A percentile compares a stretch with the other conserved stretches of the same genome.
Evolutionary conservation across 1,140 invertebrate species (phyloP).

Genomic region (Doryteuthis pealeii): DNA sequence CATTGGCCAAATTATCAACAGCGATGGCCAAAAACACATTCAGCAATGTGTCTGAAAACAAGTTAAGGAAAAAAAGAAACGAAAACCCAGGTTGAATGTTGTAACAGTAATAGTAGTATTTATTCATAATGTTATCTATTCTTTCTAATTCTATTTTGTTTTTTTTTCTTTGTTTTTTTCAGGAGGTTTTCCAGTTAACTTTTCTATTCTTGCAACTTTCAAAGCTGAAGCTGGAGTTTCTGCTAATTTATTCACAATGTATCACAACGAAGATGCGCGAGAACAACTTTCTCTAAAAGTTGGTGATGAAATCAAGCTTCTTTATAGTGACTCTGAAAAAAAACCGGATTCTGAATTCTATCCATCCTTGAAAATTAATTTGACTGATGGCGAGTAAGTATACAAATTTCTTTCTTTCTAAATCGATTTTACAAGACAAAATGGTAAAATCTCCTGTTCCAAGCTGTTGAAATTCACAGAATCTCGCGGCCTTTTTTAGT

Average conservation of each 20-base stretch:
- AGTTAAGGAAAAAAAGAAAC: conserved; percentile 36
- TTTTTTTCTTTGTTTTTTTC: background rate
- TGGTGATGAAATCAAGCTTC: background rate
- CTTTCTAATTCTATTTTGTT: too few relatives aligned
- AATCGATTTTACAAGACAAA: background rate
- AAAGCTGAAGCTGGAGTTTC: background rate
- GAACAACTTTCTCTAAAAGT: background rate
- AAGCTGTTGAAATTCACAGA: too few relatives aligned
- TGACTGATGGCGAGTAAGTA: conserved; percentile 13
- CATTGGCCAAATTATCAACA: conserved; percentile 99
- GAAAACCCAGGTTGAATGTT: too few relatives aligned
- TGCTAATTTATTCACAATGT: conserved; percentile 13
- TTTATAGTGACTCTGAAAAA: conserved; percentile 8
- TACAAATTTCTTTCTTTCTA: background rate
- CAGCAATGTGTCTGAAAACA: conserved; percentile 80
- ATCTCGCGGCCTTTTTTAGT: too few relatives aligned
- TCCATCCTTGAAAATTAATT: conserved; percentile 5
- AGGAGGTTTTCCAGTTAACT: conserved; percentile 11
- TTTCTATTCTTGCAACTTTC: conserved; percentile 7
- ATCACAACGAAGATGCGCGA: conserved; percentile 9
- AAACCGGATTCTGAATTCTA: background rate
- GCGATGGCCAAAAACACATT: conserved; percentile 99
- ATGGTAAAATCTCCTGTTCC: too few relatives aligned
- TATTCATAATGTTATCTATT: too few relatives aligned
- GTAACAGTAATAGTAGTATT: too few relatives aligned